These are phyloP conservation scores for Triplophysa rosa DNA, from an alignment of 2,113 vertebrate species.

Conservation along the genomic window DNA sequence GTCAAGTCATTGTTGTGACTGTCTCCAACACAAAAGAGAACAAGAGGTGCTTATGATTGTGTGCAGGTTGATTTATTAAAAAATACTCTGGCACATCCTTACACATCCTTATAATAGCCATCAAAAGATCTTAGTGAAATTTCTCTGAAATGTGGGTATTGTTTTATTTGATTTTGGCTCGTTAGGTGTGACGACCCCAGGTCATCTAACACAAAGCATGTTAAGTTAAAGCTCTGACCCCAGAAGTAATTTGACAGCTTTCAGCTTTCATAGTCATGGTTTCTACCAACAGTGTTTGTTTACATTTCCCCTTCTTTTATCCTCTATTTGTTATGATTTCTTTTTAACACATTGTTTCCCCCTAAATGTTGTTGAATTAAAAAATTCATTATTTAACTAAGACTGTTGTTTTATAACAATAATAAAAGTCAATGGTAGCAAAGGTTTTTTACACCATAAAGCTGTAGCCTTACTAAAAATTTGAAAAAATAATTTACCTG, in stretches of 20 bases:
- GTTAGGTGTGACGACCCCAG: slow-evolving; percentile 63
- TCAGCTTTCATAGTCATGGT: slow-evolving; percentile 61
- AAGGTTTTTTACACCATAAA: no score
- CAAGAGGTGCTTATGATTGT: slow-evolving; percentile 29
- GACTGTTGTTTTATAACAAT: no score
- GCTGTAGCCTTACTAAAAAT: no score
- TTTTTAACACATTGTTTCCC: slow-evolving; percentile 44
- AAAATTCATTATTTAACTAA: background rate
- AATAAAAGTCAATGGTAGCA: no score
- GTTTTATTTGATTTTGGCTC: slow-evolving; percentile 73
- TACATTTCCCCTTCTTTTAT: slow-evolving; percentile 52
- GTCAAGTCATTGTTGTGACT: slow-evolving; percentile 20
- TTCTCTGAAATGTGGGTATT: slow-evolving; percentile 64
- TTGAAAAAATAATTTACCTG: no score
- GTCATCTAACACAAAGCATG: slow-evolving; percentile 66
- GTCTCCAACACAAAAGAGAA: slow-evolving; percentile 29
- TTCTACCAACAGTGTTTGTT: slow-evolving; percentile 66
- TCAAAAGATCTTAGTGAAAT: slow-evolving; percentile 69
- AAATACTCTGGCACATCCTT: slow-evolving; percentile 64
- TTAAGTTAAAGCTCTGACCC: slow-evolving; percentile 63
- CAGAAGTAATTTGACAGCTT: slow-evolving; percentile 69
- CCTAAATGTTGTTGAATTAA: slow-evolving; percentile 15
- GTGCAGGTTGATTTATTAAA: slow-evolving; percentile 66
- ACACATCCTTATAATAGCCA: slow-evolving; percentile 61
- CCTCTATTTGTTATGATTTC: slow-evolving; percentile 60